Evolutionary conservation across 1,140 invertebrate species (phyloP).

Genomic region (Hylaeus anthracinus): DNA sequence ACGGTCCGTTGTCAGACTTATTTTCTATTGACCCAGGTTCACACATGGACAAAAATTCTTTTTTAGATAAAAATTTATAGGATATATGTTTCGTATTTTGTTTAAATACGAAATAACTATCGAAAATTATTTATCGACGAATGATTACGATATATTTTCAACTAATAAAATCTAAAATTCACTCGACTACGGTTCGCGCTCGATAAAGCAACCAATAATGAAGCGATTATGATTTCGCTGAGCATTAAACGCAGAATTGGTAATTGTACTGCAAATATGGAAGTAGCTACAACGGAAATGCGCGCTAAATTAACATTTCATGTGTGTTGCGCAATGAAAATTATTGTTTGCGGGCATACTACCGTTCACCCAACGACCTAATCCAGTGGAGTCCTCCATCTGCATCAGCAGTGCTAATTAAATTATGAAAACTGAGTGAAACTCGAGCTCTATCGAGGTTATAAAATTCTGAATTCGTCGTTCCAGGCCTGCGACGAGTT

Average conservation of each 20-base stretch:
- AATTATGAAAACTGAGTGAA: slow-evolving; percentile 6
- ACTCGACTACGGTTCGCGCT: neutral
- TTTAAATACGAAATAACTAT: too few species aligned
- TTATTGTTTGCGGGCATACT: neutral
- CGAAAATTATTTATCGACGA: too few species aligned
- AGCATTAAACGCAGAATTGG: slow-evolving; percentile 20
- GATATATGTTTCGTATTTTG: too few species aligned
- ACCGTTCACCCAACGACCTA: neutral
- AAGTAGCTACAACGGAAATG: neutral
- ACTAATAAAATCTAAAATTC: too few species aligned
- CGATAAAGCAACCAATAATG: neutral
- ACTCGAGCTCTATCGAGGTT: neutral
- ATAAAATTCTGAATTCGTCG: neutral
- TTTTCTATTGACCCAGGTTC: too few species aligned
- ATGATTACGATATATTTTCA: too few species aligned
- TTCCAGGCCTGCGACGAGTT: neutral
- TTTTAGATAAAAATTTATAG: too few species aligned
- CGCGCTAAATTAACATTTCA: slow-evolving; percentile 15
- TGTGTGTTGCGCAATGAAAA: neutral
- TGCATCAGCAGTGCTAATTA: slow-evolving; percentile 30
- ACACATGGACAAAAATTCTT: too few species aligned
- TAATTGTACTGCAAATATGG: neutral
- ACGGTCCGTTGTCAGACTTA: too few species aligned
- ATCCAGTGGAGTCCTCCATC: neutral
- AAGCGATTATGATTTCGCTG: too few species aligned